These are phyloP conservation scores for Zosterops lateralis DNA, from an alignment of 2,113 vertebrate genomes.

Conservation along the genomic window DNA sequence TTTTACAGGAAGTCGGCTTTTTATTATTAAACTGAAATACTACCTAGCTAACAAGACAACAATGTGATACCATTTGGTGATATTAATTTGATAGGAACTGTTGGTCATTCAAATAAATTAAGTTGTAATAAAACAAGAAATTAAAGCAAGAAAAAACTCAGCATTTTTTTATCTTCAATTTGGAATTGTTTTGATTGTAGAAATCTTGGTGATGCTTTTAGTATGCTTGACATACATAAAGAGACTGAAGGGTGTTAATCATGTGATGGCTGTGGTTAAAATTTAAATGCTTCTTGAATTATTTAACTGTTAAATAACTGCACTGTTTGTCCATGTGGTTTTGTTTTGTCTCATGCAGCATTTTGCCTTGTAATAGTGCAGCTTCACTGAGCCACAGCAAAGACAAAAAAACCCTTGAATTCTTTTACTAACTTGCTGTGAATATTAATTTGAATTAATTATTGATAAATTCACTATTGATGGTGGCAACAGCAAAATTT, in stretches of 20 bases:
- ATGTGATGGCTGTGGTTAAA: constrained; percentile 11
- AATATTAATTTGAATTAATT: neutral
- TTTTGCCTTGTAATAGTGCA: neutral
- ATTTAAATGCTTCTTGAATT: constrained; percentile 29
- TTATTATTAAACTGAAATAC: neutral
- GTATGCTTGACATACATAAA: neutral
- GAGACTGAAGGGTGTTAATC: neutral
- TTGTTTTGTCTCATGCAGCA: neutral
- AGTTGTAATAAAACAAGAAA: neutral
- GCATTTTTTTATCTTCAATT: neutral
- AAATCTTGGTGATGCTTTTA: neutral
- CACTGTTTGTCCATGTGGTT: constrained; percentile 3
- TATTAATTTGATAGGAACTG: neutral
- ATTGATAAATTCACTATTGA: neutral
- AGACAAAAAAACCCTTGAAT: neutral
- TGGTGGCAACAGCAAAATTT: neutral
- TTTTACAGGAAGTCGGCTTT: neutral
- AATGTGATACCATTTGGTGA: neutral
- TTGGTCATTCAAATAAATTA: neutral
- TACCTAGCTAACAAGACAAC: neutral
- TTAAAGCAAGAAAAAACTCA: neutral
- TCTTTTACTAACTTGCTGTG: neutral
- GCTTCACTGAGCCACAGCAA: neutral
- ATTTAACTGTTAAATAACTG: constrained; percentile 25
- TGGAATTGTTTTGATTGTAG: neutral